Base-by-base conservation (phyloP, 2,113 vertebrate species). In the Baryphthengus martii region DNA sequence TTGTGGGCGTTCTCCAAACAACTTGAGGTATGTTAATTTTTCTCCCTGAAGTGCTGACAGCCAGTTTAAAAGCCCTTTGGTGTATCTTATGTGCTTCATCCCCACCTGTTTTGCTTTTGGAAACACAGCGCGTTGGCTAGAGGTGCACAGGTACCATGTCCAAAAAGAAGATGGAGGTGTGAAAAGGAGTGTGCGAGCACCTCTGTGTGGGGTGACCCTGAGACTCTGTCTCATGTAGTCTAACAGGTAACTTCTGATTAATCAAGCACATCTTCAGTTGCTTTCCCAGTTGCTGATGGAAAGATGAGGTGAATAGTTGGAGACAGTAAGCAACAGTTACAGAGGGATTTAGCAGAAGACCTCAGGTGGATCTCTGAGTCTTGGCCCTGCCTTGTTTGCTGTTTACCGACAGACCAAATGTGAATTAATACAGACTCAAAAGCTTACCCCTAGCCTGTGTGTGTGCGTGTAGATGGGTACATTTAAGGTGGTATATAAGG, bases 151-250 rank as follows among this genome's bases (percentile, higher is more conserved):
- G 45, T 44, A 9, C 8, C 0, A 1, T 0, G 1, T 45, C 55
- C 3, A 5, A 65, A 79, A 37, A 53, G 24, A 75, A 19, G n/a
- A 11, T 28, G 28, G 0, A 3, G 31, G 28, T 4, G 4, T 0
- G 1, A 35, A 25, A 63, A 66, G 20, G 33, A 14, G 18, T 10
- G 29, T 24, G n/a, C 17, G 56, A 78, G 33, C 10, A 63, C 25
- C 8, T 35, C 33, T 40, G 0, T 1, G 4, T 7, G 33, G 33
- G 16, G 23, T 63, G 56, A 10, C 29, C 24, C 49, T 24, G 23
- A 42, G 7, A 26, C n/a, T 40, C 35, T 9, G 3, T n/a, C 39
- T 67, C 20, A 18, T 0, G 0, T 19, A 17, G 13, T 72, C 56
- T 28, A 13, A 50, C 10, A 59, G 20, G 8, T 44, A 82, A 3